Conservation (phyloP, 1,140 invertebrate genomes). For the Dendroctonus ponderosae region DNA sequence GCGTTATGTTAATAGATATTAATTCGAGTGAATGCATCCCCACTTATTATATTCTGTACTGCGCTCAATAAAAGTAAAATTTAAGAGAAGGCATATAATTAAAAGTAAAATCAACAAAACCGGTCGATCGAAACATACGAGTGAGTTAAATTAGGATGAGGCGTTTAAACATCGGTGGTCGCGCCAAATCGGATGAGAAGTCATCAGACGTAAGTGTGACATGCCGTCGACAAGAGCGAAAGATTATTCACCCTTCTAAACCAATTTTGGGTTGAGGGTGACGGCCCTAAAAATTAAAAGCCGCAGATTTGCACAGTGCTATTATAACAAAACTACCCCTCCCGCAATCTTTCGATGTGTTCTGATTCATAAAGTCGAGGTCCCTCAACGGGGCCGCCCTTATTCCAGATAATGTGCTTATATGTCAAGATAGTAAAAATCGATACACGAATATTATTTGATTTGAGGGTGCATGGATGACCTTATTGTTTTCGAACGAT, state of each 20-base stretch:
- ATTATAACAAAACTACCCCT: slow-evolving; percentile 44
- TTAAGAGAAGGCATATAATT: too few species aligned
- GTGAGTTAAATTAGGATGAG: slow-evolving; percentile 18
- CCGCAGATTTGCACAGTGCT: slow-evolving; percentile 49
- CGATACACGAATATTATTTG: slow-evolving; percentile 18
- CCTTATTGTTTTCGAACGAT: slow-evolving; percentile 8
- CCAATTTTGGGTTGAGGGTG: slow-evolving; percentile 44
- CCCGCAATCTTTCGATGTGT: slow-evolving; percentile 24
- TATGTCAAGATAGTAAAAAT: slow-evolving; percentile 25
- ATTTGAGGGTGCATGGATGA: slow-evolving; percentile 8
- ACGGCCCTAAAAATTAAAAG: slow-evolving; percentile 51
- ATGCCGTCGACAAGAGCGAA: slow-evolving; percentile 37
- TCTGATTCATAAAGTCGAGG: slow-evolving; percentile 35
- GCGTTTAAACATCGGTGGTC: slow-evolving; percentile 17
- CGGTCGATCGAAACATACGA: not conserved
- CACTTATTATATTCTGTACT: too few species aligned
- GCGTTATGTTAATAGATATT: too few species aligned
- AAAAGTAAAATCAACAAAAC: too few species aligned
- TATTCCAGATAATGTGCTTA: slow-evolving; percentile 24
- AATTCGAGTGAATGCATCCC: too few species aligned
- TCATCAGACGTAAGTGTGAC: slow-evolving; percentile 26
- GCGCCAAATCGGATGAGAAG: slow-evolving; percentile 13
- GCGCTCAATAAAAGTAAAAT: too few species aligned
- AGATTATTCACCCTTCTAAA: slow-evolving; percentile 49
- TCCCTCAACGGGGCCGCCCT: slow-evolving; percentile 9